Evolutionary conservation across 2,888 invertebrate species (phyloP).

Genomic region (Cepaea hortensis): DNA sequence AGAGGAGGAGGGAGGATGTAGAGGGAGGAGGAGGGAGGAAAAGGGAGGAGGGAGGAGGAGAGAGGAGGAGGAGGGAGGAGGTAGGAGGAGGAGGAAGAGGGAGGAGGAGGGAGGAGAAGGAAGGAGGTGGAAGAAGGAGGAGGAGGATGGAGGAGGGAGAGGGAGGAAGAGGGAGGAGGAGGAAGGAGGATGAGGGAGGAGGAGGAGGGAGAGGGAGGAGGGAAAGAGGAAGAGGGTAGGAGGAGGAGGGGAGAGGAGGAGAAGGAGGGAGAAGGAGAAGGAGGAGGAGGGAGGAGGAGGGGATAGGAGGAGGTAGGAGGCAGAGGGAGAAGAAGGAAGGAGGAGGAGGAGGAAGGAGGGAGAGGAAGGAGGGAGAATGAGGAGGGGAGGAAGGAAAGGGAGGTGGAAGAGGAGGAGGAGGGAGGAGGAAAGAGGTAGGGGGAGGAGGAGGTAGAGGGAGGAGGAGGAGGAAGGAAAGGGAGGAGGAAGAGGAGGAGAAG

Average conservation of each 20-base stretch:
- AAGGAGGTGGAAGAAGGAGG: constrained; percentile 16
- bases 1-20: not conserved
- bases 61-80: not conserved
- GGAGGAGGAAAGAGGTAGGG: no score
- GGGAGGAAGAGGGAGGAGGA: constrained; percentile 12
- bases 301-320: no score
- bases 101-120: constrained; percentile 20
- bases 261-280: not conserved
- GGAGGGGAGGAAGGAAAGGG: not conserved
- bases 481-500: not conserved
- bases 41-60: not conserved
- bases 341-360: not conserved
- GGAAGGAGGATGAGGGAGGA: no score
- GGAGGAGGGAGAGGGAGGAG: no score
- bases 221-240: no score
- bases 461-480: no score
- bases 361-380: no score
- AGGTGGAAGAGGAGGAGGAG: not conserved
- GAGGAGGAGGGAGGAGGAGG: not conserved
- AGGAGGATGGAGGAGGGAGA: no score
- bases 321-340: not conserved
- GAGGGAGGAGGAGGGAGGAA: not conserved
- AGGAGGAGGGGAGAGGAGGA: no score
- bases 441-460: no score
- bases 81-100: no score